These are phyloP conservation scores for Nannoperca obscura DNA, from an alignment of 2,797 vertebrate species.

Conservation along the genomic window DNA sequence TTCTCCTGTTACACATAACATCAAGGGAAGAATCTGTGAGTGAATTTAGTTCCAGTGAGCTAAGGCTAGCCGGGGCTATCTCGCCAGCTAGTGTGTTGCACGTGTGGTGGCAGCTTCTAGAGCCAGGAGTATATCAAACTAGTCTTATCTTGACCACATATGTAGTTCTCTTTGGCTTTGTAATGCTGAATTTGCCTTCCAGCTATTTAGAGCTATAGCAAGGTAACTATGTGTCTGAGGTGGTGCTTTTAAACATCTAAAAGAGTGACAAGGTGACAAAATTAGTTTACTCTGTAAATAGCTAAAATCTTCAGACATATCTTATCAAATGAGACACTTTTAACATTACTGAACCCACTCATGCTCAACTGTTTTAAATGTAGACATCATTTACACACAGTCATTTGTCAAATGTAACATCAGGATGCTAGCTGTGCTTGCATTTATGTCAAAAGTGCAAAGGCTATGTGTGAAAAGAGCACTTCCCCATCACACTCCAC, in stretches of 20 bases:
- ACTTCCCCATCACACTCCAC: constrained; percentile 17
- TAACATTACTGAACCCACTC: constrained; percentile 6
- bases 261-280: neutral
- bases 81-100: neutral
- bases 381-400: constrained; percentile 18
- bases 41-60: neutral
- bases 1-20: neutral
- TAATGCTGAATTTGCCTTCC: neutral
- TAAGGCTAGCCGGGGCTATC: neutral
- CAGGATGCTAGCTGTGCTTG: constrained; percentile 35
- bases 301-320: neutral
- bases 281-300: neutral
- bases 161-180: neutral
- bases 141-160: neutral
- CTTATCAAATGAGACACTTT: constrained; percentile 16
- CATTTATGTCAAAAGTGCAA: constrained; percentile 50
- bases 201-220: neutral
- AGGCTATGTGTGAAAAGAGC: constrained; percentile 11
- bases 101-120: neutral
- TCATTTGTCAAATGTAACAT: constrained; percentile 39
- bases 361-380: constrained; percentile 36
- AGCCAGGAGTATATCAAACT: neutral
- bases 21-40: too few relatives aligned
- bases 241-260: neutral
- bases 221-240: too few relatives aligned